phyloP scores from a whole-genome alignment of 2,888 invertebrate genomes.

The Catocala nupta region DNA sequence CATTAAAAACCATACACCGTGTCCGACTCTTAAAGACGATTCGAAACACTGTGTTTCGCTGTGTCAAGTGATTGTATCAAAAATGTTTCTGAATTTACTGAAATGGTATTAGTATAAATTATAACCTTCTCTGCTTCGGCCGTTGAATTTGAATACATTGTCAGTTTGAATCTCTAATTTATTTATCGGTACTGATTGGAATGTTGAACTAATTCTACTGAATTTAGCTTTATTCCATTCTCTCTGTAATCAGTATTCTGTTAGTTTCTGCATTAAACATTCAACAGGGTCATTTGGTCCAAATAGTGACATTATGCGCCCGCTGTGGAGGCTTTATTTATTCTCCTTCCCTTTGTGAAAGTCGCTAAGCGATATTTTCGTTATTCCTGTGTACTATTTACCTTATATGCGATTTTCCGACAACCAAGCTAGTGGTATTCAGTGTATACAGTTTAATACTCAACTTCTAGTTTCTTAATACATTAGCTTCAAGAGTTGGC shows the following conservation, averaged over 20 bases:
- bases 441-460: slow-evolving; percentile 4
- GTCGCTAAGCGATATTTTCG: too few species aligned
- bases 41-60: slow-evolving; percentile 20
- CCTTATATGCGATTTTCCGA: too few species aligned
- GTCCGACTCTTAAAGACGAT: slow-evolving; percentile 15
- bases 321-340: not conserved
- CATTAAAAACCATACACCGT: slow-evolving; percentile 15
- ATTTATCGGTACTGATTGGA: too few species aligned
- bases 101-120: too few species aligned
- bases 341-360: not conserved
- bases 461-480: not conserved
- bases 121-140: too few species aligned
- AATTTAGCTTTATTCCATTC: too few species aligned
- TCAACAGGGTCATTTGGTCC: slow-evolving; percentile 1
- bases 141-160: too few species aligned
- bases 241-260: slow-evolving; percentile 7
- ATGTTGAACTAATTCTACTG: too few species aligned
- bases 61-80: not conserved
- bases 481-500: too few species aligned
- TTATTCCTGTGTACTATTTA: too few species aligned
- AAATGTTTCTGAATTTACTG: too few species aligned
- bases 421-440: not conserved
- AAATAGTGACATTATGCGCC: not conserved
- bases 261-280: slow-evolving; percentile 7
- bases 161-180: too few species aligned